Conservation (phyloP, 2,113 vertebrate species). For the Ceratotherium simum region DNA sequence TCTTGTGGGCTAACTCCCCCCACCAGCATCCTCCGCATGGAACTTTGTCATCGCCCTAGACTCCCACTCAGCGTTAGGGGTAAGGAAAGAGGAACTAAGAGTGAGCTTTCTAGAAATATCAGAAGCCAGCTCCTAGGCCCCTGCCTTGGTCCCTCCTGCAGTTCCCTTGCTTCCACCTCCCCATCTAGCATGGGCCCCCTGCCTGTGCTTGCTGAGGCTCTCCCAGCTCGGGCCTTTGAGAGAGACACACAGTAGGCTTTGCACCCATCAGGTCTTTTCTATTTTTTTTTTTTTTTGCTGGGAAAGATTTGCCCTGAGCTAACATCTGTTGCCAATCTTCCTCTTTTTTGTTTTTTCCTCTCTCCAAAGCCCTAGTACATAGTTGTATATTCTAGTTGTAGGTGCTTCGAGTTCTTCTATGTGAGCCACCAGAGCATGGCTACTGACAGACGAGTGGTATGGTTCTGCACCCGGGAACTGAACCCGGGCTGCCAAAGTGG, state of each 20-base stretch:
- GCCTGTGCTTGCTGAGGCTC: not conserved
- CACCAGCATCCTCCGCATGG: rapidly evolving
- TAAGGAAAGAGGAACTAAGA: conserved; percentile 49
- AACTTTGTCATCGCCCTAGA: not conserved
- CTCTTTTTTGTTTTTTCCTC: no score
- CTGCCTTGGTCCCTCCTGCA: not conserved
- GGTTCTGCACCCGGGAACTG: no score
- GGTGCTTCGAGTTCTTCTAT: no score
- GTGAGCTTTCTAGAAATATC: conserved; percentile 65
- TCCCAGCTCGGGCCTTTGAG: not conserved
- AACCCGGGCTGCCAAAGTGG: no score
- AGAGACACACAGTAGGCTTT: not conserved
- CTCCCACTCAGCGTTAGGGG: conserved; percentile 37
- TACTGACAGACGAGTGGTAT: no score
- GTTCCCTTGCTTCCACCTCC: not conserved
- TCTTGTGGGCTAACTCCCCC: not conserved
- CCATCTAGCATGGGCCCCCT: rapidly evolving
- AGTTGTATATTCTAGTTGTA: no score
- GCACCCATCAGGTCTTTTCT: rapidly evolving
- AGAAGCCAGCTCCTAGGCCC: not conserved
- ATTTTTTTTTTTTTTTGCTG: no score
- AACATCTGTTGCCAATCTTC: no score
- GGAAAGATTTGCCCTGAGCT: no score
- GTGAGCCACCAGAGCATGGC: no score
- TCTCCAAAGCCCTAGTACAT: no score